Evolutionary conservation across 2,888 invertebrate genomes (phyloP).

Genomic region (Euproctis similis): DNA sequence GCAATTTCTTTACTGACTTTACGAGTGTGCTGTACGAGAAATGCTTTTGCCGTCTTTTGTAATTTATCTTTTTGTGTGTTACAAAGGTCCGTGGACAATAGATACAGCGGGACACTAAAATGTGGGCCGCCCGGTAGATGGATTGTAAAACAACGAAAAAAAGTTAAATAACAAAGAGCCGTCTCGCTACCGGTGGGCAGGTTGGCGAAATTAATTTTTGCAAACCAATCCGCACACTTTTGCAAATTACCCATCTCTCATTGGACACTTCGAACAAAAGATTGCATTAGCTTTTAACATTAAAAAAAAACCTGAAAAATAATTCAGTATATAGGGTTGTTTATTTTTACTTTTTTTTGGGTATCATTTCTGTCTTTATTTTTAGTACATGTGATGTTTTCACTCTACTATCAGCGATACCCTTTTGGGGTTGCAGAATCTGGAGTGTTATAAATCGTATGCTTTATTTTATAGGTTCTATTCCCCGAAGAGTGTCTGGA

Average conservation of each 20-base stretch:
- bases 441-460: slow-evolving; percentile 69
- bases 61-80: slow-evolving; percentile 63
- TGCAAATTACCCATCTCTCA: slow-evolving; percentile 37
- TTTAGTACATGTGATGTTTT: slow-evolving; percentile 33
- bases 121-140: slow-evolving; percentile 36
- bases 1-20: slow-evolving; percentile 63
- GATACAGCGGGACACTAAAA: slow-evolving; percentile 45
- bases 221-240: slow-evolving; percentile 64
- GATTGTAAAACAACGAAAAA: slow-evolving; percentile 52
- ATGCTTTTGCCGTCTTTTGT: slow-evolving; percentile 66
- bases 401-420: slow-evolving; percentile 62
- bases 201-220: slow-evolving; percentile 68
- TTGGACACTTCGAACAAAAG: slow-evolving; percentile 61
- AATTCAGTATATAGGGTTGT: slow-evolving; percentile 39
- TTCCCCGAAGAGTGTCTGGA: slow-evolving; percentile 48
- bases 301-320: slow-evolving; percentile 29
- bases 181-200: slow-evolving; percentile 47
- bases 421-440: slow-evolving; percentile 62
- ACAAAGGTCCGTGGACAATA: slow-evolving; percentile 62
- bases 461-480: slow-evolving; percentile 72
- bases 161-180: slow-evolving; percentile 41
- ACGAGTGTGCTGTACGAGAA: slow-evolving; percentile 59
- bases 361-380: slow-evolving; percentile 35
- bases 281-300: slow-evolving; percentile 33
- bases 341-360: slow-evolving; percentile 39